Percentiles rank a stretch among this genome's conserved stretches.
Conservation (phyloP, 2,113 vertebrate species). For the Neomonachus schauinslandi region DNA sequence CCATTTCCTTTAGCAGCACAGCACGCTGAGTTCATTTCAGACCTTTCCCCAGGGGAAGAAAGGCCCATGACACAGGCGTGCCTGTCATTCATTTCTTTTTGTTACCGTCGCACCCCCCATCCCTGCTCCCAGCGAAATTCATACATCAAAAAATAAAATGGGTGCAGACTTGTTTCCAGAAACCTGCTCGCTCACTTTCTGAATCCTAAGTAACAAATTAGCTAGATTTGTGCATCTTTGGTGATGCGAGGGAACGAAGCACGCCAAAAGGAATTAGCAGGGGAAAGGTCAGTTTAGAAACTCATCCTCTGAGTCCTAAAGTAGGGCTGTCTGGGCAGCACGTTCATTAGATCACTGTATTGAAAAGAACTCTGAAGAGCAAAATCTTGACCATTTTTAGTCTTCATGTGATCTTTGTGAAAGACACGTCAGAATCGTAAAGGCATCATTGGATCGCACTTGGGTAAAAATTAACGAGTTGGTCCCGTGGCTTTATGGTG, state of each 20-base stretch:
- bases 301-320: neutral
- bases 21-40: slow-evolving; percentile 57
- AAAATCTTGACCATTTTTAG: neutral
- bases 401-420: neutral
- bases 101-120: neutral
- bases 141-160: slow-evolving; percentile 6
- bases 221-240: neutral
- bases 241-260: neutral
- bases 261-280: neutral
- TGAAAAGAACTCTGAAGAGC: neutral
- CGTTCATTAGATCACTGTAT: neutral
- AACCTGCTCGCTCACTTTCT: slow-evolving; percentile 36
- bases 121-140: neutral
- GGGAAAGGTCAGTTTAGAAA: neutral
- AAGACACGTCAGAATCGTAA: neutral
- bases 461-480: neutral
- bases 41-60: slow-evolving; percentile 42
- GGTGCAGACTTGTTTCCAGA: slow-evolving; percentile 2
- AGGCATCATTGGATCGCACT: neutral
- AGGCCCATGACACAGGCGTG: neutral
- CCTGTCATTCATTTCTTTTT: slow-evolving; percentile 47
- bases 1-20: slow-evolving; percentile 9
- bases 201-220: slow-evolving; percentile 5
- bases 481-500: neutral
- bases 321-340: neutral